A percentile compares a stretch with the other conserved stretches of the same genome.
Evolutionary conservation across 2,113 vertebrate genomes (phyloP).

Genomic region (Gallinago jamesoni): DNA sequence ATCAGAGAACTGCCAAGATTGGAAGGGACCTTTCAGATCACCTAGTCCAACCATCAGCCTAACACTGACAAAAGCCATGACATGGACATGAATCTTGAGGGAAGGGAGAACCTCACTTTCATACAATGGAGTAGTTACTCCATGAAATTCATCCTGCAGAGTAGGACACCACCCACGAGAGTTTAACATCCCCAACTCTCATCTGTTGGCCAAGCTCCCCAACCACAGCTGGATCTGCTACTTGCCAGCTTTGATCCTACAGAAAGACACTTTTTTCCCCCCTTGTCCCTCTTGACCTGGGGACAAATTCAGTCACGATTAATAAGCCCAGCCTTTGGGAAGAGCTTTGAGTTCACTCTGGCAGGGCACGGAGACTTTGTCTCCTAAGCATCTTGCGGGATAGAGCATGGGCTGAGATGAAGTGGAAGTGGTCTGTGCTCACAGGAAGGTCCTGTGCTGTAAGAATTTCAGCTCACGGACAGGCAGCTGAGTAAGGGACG

Average conservation of each 20-base stretch:
- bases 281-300: background rate
- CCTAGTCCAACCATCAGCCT: too few relatives aligned
- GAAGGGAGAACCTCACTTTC: background rate
- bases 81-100: fast-evolving
- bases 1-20: too few relatives aligned
- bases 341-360: background rate
- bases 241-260: background rate
- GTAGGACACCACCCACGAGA: fast-evolving
- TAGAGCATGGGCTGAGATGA: background rate
- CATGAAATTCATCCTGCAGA: background rate
- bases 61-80: too few relatives aligned
- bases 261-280: background rate
- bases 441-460: background rate
- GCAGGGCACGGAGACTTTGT: background rate
- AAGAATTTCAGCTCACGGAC: fast-evolving
- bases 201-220: background rate
- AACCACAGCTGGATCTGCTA: background rate
- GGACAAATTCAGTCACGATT: background rate
- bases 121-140: fast-evolving
- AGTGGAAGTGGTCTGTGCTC: too few relatives aligned
- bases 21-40: too few relatives aligned
- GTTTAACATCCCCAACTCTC: background rate
- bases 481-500: background rate
- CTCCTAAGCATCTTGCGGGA: background rate
- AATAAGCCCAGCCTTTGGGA: fast-evolving